These are phyloP conservation scores for Nannospalax galili DNA, from an alignment of 2,113 vertebrate species.

Conservation along the genomic window DNA sequence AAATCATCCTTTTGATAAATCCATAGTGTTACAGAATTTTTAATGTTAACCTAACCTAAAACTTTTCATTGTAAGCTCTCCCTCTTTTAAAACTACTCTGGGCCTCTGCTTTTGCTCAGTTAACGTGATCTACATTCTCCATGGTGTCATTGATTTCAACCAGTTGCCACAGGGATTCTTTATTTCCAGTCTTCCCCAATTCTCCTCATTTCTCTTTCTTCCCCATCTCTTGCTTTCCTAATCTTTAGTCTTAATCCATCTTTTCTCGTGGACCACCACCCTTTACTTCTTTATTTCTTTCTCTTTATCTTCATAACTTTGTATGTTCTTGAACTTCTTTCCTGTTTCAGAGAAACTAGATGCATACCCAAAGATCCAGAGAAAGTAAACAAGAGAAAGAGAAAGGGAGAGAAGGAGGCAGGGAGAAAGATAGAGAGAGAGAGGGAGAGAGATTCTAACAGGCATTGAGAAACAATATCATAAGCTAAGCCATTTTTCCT, in stretches of 20 bases:
- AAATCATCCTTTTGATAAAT: conserved; percentile 10
- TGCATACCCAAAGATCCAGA: neutral
- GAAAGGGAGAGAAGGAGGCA: neutral
- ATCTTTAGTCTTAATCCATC: neutral
- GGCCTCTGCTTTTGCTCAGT: neutral
- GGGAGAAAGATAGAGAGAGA: neutral
- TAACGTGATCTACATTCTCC: neutral
- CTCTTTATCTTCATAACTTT: neutral
- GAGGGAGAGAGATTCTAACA: neutral
- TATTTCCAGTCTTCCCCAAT: neutral
- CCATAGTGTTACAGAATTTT: neutral
- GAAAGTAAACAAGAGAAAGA: neutral
- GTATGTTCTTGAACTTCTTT: neutral
- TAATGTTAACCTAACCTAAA: neutral
- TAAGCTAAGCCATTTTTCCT: neutral
- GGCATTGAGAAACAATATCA: neutral
- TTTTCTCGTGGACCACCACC: neutral
- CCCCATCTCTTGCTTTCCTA: neutral
- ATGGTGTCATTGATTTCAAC: neutral
- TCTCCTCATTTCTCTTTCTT: neutral
- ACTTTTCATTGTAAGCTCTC: too few species aligned
- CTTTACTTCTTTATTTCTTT: neutral
- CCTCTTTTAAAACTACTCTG: neutral
- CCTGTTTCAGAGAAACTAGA: neutral
- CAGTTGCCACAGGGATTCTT: neutral